Base-by-base conservation (phyloP, 2,113 vertebrate genomes). In the Indicator maculatus region DNA sequence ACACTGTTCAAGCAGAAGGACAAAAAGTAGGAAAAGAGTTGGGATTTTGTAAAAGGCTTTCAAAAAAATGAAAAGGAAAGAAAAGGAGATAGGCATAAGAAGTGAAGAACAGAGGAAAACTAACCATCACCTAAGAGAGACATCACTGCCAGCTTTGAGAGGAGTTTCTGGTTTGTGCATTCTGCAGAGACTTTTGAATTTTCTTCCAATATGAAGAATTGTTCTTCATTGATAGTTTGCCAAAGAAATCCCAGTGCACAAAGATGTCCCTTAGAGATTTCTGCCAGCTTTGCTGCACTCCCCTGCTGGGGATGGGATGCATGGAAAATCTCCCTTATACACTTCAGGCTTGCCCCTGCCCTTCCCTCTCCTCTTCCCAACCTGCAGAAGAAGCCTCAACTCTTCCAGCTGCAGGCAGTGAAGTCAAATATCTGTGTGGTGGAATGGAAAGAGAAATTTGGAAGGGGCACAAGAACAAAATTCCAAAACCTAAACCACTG, bases 1-100 rank as follows among this genome's bases (percentile, higher is more conserved):
- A 13, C 15, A 7, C 16, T 27, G 33, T 52, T 21, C 0, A 0
- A 39, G 31, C 23, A 70, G 52, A 16, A 70, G 2, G 20, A 76
- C 14, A 56, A 52, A 81, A 20, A 81, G 16, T 1, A 78, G 33
- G 21, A 81, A 52, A 47, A 61, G 21, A 11, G 4, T 2, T 52
- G 41, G 5, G 7, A 26, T n/a, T 83, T 39, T 72, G 12, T 27
- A 47, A 61, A 53, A 47, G 17, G 27, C 28, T 85, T 79, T 89
- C 66, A 17, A n/a, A n/a, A n/a, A n/a, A n/a, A 36, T 36, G 36
- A 36, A 73, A 12, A 26, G 50, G 11, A 7, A 27, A 20, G 24
- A 76, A 58, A 59, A 38, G 4, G 9, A 81, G 59, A 16, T 53
- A 72, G 16, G 6, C 5, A 16, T n/a, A 15, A 93, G 77, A 75